A percentile compares a stretch with the other conserved stretches of the same genome.
phyloP scores from a whole-genome alignment of 1,140 invertebrate genomes.

The Lepidotrigona ventralis region DNA sequence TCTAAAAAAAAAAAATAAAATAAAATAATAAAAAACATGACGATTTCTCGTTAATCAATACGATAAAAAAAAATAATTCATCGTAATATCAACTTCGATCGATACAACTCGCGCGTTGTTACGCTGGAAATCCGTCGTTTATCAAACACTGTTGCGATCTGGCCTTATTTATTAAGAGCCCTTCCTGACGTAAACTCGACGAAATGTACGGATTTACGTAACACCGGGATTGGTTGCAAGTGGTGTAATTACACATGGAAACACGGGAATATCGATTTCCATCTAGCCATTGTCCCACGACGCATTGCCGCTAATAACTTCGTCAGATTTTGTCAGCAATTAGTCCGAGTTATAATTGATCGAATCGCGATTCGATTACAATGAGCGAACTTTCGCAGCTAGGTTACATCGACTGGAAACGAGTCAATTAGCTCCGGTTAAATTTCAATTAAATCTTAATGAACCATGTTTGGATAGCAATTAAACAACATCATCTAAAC shows the following conservation, averaged over 20 bases:
- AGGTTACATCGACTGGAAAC: slow-evolving; percentile 24
- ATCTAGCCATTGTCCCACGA: background rate
- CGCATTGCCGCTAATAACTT: background rate
- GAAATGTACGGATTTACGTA: background rate
- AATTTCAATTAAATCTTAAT: slow-evolving; percentile 15
- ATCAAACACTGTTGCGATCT: background rate
- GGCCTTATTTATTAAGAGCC: slow-evolving; percentile 4
- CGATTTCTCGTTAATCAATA: too few species aligned
- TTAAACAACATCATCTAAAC: background rate
- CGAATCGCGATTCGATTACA: slow-evolving; percentile 13
- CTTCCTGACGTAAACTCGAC: background rate
- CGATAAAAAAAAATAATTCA: too few species aligned
- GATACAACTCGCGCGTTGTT: background rate
- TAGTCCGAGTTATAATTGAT: slow-evolving; percentile 14
- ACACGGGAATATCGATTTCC: slow-evolving; percentile 26
- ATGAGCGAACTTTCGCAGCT: background rate
- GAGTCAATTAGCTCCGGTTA: background rate
- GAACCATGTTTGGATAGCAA: background rate
- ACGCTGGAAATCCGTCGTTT: background rate
- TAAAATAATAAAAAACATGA: too few species aligned
- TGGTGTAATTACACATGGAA: slow-evolving; percentile 35
- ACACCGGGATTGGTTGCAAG: slow-evolving; percentile 7
- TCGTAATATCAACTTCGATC: background rate
- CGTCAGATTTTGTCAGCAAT: slow-evolving; percentile 40
- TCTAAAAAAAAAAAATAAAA: too few species aligned